Evolutionary conservation across 2,113 vertebrate genomes (phyloP).

Genomic region (Phaetusa simplex): DNA sequence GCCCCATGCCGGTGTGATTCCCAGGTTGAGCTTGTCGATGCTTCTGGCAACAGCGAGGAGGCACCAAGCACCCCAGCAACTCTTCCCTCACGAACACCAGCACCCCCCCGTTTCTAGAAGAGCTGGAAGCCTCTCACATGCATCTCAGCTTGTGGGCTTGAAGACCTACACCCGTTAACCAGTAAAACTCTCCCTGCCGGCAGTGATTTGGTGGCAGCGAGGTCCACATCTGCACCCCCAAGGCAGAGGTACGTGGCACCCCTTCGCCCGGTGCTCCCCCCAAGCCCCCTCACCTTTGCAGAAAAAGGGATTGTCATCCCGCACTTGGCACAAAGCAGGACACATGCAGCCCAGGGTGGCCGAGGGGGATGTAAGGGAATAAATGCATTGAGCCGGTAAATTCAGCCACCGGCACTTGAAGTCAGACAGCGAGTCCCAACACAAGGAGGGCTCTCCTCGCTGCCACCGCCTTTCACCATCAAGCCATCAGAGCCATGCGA

Average conservation of each 20-base stretch:
- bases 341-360: not conserved
- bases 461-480: not conserved
- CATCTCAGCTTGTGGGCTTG: not conserved
- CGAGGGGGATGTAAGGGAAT: not conserved
- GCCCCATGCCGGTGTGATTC: not conserved
- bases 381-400: not conserved
- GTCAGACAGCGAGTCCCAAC: not conserved
- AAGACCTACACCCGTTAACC: not conserved
- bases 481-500: not conserved
- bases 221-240: too few relatives aligned
- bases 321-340: not conserved
- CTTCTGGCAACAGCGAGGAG: not conserved
- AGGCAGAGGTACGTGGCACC: accelerated
- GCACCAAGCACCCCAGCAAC: not conserved
- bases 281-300: not conserved
- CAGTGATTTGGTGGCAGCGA: not conserved
- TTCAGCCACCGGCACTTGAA: not conserved
- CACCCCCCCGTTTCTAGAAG: not conserved
- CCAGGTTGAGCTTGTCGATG: not conserved
- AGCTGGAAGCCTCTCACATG: not conserved
- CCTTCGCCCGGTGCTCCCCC: not conserved
- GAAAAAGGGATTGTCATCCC: not conserved
- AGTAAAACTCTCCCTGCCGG: not conserved
- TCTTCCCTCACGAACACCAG: not conserved
- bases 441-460: not conserved